A percentile compares a stretch with the other conserved stretches of the same genome.
Conservation (phyloP, 2,113 vertebrate species). For the Bothrops jararaca region DNA sequence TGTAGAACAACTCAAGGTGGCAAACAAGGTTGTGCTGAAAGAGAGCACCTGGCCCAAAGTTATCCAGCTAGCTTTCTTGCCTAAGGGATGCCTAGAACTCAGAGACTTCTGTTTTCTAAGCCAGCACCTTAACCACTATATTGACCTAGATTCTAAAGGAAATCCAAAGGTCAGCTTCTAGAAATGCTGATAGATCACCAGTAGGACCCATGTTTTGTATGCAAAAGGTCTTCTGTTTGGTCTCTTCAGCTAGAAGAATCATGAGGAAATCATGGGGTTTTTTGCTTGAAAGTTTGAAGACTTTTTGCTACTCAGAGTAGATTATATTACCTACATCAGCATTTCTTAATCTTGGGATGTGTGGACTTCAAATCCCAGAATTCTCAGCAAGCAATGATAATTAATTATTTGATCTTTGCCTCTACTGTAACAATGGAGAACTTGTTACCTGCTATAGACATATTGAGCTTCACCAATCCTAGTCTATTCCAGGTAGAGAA, state of each 20-base stretch:
- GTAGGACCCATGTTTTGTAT: background rate
- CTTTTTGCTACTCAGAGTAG: background rate
- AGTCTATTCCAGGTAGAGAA: background rate
- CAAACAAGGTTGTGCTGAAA: background rate
- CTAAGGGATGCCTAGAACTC: background rate
- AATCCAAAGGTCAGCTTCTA: background rate
- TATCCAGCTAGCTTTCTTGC: background rate
- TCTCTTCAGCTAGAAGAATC: background rate
- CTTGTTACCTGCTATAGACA: background rate
- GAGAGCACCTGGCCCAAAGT: background rate
- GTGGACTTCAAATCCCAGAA: background rate
- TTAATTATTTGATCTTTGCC: background rate
- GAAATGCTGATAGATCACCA: background rate
- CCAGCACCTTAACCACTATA: background rate
- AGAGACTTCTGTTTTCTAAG: background rate
- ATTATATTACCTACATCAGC: background rate
- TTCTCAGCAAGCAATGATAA: background rate
- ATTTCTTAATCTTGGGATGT: background rate
- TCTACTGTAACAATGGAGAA: background rate
- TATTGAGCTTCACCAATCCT: background rate
- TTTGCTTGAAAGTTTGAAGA: background rate
- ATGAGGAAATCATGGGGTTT: background rate
- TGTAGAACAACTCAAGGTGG: background rate
- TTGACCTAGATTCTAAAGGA: background rate
- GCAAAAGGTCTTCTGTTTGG: background rate